These are phyloP conservation scores for Eucidaris tribuloides DNA, from an alignment of 35 echinoderm and acorn worm genomes.

Conservation along the genomic window DNA sequence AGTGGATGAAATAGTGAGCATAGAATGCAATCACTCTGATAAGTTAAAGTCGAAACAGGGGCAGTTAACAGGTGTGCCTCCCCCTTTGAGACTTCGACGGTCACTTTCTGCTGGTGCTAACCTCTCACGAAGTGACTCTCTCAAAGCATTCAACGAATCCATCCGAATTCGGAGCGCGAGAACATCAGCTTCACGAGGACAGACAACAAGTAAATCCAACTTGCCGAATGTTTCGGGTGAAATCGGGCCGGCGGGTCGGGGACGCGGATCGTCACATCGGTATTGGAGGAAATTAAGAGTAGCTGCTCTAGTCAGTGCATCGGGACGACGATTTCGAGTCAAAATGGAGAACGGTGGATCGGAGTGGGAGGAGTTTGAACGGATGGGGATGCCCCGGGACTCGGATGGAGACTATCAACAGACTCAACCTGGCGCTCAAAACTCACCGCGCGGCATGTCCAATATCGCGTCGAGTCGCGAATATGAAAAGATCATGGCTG, in stretches of 20 bases:
- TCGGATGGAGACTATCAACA: background rate
- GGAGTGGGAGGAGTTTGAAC: slow-evolving; percentile 14
- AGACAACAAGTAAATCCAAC: background rate
- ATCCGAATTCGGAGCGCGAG: background rate
- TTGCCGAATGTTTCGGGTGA: background rate
- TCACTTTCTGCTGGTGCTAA: background rate
- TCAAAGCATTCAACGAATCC: slow-evolving; percentile 4
- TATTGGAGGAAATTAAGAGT: background rate
- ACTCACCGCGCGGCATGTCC: background rate
- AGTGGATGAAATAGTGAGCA: background rate
- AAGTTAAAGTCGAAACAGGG: background rate
- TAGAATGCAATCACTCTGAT: background rate
- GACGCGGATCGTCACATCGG: too few relatives aligned
- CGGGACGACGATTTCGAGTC: background rate
- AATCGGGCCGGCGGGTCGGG: background rate
- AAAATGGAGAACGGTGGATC: background rate
- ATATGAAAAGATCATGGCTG: too few relatives aligned
- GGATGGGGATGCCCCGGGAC: background rate
- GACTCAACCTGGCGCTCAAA: background rate
- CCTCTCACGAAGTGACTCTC: background rate
- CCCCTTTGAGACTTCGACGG: background rate
- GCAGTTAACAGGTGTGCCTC: too few relatives aligned
- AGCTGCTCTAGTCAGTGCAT: background rate
- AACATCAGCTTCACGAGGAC: background rate
- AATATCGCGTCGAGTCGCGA: slow-evolving; percentile 11